Evolutionary conservation across 2,888 invertebrate species (phyloP).

Genomic region (Pachymerium ferrugineum): DNA sequence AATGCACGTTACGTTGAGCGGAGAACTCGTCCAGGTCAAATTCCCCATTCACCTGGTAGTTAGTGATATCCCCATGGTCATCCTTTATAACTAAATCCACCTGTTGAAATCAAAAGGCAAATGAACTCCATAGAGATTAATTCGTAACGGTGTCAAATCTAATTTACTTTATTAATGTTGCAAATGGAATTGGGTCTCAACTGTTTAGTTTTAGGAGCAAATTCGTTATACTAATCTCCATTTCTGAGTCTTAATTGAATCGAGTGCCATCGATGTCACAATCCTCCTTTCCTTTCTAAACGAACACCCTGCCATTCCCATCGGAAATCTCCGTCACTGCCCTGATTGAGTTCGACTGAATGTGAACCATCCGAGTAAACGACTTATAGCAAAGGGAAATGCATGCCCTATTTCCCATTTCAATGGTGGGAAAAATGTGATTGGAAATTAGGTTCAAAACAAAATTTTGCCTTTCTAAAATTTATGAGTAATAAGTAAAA

Average conservation of each 20-base stretch:
- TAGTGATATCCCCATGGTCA: slow-evolving; percentile 75
- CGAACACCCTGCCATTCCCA: slow-evolving; percentile 21
- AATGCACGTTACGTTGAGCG: slow-evolving; percentile 64
- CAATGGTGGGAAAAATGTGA: not conserved
- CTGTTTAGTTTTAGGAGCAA: not conserved
- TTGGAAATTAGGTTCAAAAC: too few species aligned
- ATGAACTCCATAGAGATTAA: not conserved
- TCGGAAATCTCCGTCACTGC: not conserved
- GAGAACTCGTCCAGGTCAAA: slow-evolving; percentile 75
- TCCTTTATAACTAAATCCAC: slow-evolving; percentile 69
- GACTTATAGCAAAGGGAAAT: not conserved
- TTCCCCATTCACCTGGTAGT: slow-evolving; percentile 87
- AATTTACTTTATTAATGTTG: not conserved
- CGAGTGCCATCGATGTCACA: slow-evolving; percentile 17
- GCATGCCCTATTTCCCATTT: not conserved
- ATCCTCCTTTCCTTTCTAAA: not conserved
- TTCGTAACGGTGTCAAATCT: not conserved
- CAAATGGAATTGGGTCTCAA: not conserved
- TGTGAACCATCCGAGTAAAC: not conserved
- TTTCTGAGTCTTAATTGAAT: slow-evolving; percentile 12
- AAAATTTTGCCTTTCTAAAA: too few species aligned
- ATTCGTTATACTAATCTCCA: slow-evolving; percentile 9
- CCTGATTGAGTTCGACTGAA: not conserved
- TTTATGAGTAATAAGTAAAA: too few species aligned
- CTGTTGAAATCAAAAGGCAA: slow-evolving; percentile 48